Conservation (phyloP, 1,140 invertebrate genomes). For the Coelopa frigida region DNA sequence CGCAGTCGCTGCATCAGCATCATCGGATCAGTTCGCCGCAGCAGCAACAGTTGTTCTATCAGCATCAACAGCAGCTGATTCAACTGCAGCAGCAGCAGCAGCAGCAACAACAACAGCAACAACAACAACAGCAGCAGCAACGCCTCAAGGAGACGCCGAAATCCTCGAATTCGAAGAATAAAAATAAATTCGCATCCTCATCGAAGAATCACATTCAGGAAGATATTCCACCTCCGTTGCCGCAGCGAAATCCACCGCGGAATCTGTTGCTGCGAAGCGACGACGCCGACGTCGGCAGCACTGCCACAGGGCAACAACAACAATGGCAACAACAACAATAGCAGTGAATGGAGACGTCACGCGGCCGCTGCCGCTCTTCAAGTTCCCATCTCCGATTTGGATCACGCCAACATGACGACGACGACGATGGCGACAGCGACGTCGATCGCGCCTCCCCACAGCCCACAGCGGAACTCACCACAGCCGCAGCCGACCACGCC, state of each 20-base stretch:
- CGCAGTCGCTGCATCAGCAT: slow-evolving; percentile 33
- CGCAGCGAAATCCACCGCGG: slow-evolving; percentile 43
- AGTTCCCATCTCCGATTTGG: slow-evolving; percentile 41
- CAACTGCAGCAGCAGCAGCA: slow-evolving; percentile 11
- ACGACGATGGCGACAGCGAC: not conserved
- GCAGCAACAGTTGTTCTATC: slow-evolving; percentile 19
- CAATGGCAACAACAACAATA: slow-evolving; percentile 16
- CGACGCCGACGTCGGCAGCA: not conserved
- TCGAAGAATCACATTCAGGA: slow-evolving; percentile 43
- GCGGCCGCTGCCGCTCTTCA: slow-evolving; percentile 24
- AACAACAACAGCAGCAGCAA: slow-evolving; percentile 25
- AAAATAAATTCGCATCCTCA: slow-evolving; percentile 16
- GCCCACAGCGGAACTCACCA: slow-evolving; percentile 22
- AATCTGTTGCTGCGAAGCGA: slow-evolving; percentile 15
- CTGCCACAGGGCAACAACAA: slow-evolving; percentile 22
- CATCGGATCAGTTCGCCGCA: slow-evolving; percentile 20
- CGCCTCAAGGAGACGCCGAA: slow-evolving; percentile 24
- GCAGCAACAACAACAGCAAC: slow-evolving; percentile 19
- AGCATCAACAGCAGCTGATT: slow-evolving; percentile 15
- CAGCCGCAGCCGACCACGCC: slow-evolving; percentile 7
- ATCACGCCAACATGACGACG: slow-evolving; percentile 24
- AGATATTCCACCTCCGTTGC: slow-evolving; percentile 48
- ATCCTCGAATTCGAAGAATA: slow-evolving; percentile 8
- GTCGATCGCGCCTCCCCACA: slow-evolving; percentile 12
- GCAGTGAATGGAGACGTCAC: not conserved